Evolutionary conservation across 2,888 invertebrate species (phyloP), one percentile per base, ranked within the genome.

Genomic region (Plagodis dolabraria): DNA sequence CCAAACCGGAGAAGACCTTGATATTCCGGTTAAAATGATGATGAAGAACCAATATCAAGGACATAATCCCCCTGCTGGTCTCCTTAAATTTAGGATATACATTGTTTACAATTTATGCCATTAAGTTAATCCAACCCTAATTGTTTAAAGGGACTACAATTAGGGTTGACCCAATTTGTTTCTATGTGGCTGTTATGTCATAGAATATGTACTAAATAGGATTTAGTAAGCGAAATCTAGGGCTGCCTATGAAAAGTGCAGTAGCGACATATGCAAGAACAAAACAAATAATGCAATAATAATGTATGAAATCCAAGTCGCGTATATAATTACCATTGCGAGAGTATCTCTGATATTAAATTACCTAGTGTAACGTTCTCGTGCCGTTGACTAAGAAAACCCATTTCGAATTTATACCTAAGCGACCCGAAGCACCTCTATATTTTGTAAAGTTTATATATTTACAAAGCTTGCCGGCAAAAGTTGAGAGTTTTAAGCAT

Each of bases 401-500:
- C 61, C 35, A 53, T 61, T 61, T 60, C 44, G 33, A 60, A 64
- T 68, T 57, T 61, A 63, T 53, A 60, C 35, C 58, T 45, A 47
- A 57, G 46, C 47, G 48, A 64, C 8, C 38, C 7, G 45, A 34
- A 48, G 43, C 5, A 40, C 53, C 50, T 50, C 50, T 44, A 55
- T 67, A 49, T 59, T 63, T 63, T 54, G 48, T 50, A 56, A 57
- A 64, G 59, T 67, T 69, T 69, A 67, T 67, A 65, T 65, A 60
- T 61, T 56, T 63, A 56, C 64, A 54, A 53, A 49, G 43, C 47
- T 42, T 51, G 54, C 47, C 54, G 53, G 35, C 38, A 46, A 62
- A 65, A 63, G 57, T 63, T 61, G 33, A 56, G 47, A 38, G 53
- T 56, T 67, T 69, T 63, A 66, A 65, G 65, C 67, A 36, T 60